Evolutionary conservation across 2,888 invertebrate species (phyloP).

Genomic region (Omphaloscelis lunosa): DNA sequence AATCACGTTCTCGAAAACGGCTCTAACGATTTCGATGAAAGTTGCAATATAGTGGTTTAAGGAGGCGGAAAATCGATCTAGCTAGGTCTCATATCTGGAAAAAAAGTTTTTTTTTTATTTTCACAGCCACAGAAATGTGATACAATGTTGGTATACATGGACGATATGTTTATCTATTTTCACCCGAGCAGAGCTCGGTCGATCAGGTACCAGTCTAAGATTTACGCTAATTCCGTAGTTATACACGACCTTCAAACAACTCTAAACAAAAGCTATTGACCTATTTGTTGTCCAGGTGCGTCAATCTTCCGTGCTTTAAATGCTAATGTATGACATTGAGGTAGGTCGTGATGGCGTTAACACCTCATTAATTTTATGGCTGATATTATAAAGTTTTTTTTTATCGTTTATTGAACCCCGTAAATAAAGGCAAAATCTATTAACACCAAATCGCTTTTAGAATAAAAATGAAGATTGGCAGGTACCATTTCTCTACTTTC

Average conservation of each 20-base stretch:
- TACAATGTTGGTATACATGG: no score
- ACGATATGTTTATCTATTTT: no score
- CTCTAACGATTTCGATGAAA: no score
- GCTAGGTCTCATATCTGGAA: no score
- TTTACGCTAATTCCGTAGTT: background rate
- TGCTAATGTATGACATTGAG: conserved; percentile 58
- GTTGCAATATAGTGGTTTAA: no score
- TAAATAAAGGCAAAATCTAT: conserved; percentile 31
- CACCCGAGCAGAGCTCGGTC: no score
- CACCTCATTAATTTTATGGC: conserved; percentile 18
- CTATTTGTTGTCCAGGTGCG: background rate
- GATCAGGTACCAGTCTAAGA: no score
- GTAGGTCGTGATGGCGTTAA: conserved; percentile 40
- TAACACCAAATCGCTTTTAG: conserved; percentile 39
- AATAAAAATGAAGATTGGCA: conserved; percentile 40
- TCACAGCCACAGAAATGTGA: no score
- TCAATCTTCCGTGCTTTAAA: conserved; percentile 16
- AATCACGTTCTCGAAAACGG: no score
- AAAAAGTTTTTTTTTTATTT: no score
- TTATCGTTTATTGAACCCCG: conserved; percentile 44
- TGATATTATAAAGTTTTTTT: conserved; percentile 32
- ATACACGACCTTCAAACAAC: background rate
- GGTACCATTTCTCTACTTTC: background rate
- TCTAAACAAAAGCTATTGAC: background rate
- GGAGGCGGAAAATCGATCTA: no score